Evolutionary conservation across 2,113 vertebrate species (phyloP).

Genomic region (Nansenia antarctica): DNA sequence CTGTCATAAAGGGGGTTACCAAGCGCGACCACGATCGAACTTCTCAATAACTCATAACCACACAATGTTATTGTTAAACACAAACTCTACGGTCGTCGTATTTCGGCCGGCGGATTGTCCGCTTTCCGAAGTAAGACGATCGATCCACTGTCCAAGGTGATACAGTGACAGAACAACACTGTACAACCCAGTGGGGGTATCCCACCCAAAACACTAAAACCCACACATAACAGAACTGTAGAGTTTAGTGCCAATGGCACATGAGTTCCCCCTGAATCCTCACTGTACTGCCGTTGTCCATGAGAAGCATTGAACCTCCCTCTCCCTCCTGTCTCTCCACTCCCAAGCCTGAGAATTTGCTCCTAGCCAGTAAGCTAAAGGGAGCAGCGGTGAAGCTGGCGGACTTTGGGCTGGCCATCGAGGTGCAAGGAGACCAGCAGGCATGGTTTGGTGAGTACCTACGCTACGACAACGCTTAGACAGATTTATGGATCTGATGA

Average conservation of each 20-base stretch:
- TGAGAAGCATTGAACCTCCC: background rate
- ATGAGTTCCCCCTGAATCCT: background rate
- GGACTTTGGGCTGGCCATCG: slow-evolving; percentile 95
- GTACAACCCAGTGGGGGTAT: background rate
- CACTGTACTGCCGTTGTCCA: background rate
- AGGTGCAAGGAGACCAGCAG: slow-evolving; percentile 97
- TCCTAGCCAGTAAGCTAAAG: slow-evolving; percentile 96
- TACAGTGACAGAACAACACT: no score
- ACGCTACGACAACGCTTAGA: no score
- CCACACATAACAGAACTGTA: background rate
- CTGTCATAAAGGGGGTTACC: no score
- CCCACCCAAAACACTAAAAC: background rate
- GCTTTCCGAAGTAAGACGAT: no score
- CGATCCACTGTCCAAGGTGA: no score
- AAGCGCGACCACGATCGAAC: no score
- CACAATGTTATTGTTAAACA: no score
- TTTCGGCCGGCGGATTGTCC: no score
- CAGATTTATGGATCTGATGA: no score
- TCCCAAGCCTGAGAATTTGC: slow-evolving; percentile 93
- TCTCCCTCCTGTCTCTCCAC: slow-evolving; percentile 6
- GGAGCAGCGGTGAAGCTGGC: slow-evolving; percentile 97
- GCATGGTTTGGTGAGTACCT: slow-evolving; percentile 96
- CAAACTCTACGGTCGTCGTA: no score
- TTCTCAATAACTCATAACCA: no score
- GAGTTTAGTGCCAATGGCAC: background rate